A percentile compares a stretch with the other conserved stretches of the same genome.
Conservation (phyloP, 2,888 invertebrate species). For the Tachina lurida region DNA sequence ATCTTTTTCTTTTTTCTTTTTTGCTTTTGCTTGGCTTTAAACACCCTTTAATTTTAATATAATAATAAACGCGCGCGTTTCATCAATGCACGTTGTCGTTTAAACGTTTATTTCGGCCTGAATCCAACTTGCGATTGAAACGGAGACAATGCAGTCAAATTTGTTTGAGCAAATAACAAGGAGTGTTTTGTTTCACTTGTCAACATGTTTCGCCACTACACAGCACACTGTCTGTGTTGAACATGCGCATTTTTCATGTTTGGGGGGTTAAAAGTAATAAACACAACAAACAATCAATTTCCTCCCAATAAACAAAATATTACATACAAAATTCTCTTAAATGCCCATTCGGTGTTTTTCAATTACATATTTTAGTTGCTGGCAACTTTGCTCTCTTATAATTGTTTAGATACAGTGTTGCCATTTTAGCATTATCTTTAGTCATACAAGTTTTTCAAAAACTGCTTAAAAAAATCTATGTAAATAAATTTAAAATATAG, state of each 20-base stretch:
- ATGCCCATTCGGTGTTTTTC: not conserved
- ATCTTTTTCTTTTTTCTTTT: constrained; percentile 42
- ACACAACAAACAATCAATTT: not conserved
- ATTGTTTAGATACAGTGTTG: not conserved
- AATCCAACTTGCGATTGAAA: constrained; percentile 72
- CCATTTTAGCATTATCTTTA: too few species aligned
- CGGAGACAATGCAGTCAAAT: constrained; percentile 61
- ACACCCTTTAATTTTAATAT: constrained; percentile 58
- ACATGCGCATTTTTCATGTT: constrained; percentile 61
- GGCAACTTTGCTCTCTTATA: constrained; percentile 4
- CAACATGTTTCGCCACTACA: constrained; percentile 51
- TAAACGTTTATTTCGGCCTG: constrained; percentile 71
- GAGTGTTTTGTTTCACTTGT: constrained; percentile 69
- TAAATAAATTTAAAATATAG: too few species aligned
- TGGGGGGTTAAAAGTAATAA: constrained; percentile 50
- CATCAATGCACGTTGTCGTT: constrained; percentile 55
- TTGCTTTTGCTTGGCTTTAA: constrained; percentile 38
- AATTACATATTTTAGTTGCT: not conserved
- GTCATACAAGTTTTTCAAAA: too few species aligned
- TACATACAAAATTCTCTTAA: constrained; percentile 42
- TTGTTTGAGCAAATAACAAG: constrained; percentile 62
- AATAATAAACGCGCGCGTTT: constrained; percentile 67
- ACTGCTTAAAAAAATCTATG: too few species aligned
- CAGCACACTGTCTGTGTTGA: constrained; percentile 61
- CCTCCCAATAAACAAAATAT: not conserved